These are phyloP conservation scores for Sympetrum striolatum DNA, from an alignment of 2,888 invertebrate species.

Conservation along the genomic window DNA sequence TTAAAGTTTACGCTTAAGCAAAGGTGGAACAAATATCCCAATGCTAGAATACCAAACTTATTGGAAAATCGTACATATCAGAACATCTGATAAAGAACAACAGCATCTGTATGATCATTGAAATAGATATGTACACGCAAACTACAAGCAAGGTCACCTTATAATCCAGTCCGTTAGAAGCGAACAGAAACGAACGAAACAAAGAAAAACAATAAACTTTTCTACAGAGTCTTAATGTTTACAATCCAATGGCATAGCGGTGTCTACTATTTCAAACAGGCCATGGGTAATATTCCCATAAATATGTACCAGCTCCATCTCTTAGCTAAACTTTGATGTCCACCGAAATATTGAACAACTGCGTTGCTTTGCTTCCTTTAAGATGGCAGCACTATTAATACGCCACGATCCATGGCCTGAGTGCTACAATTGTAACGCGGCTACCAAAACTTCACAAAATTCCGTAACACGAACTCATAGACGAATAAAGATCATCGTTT, in stretches of 20 bases:
- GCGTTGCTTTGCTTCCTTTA: constrained; percentile 27
- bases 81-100: neutral
- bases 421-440: constrained; percentile 26
- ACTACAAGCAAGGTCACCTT: constrained; percentile 39
- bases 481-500: neutral
- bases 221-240: neutral
- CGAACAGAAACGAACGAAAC: neutral
- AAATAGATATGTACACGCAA: constrained; percentile 23
- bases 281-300: constrained; percentile 34
- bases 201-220: neutral
- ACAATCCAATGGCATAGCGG: neutral
- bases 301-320: constrained; percentile 45
- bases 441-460: neutral
- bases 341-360: constrained; percentile 35
- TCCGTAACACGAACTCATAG: neutral
- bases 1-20: neutral
- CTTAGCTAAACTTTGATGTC: constrained; percentile 46
- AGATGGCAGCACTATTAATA: constrained; percentile 43
- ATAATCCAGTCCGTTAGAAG: neutral
- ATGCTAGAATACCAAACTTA: neutral
- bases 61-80: neutral
- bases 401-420: constrained; percentile 15
- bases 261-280: constrained; percentile 28
- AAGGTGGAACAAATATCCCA: neutral
- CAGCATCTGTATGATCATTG: neutral